Conservation (phyloP, 2,797 vertebrate species). For the Nannoperca obscura region DNA sequence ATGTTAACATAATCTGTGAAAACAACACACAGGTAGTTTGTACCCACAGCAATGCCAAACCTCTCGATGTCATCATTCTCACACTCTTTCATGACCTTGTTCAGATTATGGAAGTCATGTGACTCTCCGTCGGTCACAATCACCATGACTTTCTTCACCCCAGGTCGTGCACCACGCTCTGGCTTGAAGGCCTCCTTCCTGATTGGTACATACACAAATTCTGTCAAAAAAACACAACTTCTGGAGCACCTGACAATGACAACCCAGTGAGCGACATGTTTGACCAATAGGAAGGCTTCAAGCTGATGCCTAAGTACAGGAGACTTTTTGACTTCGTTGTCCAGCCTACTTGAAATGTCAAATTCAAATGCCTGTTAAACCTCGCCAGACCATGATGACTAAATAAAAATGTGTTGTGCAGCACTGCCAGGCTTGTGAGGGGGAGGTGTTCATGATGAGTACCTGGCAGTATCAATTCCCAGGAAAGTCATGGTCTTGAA, state of each 20-base stretch:
- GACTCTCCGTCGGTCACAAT: slow-evolving; percentile 98
- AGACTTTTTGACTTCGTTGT: not conserved
- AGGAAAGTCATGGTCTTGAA: slow-evolving; percentile 92
- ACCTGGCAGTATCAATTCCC: slow-evolving; percentile 95
- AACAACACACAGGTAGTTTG: slow-evolving; percentile 2
- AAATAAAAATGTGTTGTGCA: not conserved
- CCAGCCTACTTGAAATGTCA: not conserved
- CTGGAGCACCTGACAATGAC: not conserved
- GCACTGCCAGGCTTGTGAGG: not conserved
- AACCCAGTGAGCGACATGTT: not conserved
- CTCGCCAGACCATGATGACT: not conserved
- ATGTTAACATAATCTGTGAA: not conserved
- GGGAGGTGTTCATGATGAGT: slow-evolving; percentile 8
- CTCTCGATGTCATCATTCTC: slow-evolving; percentile 91
- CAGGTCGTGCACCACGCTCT: slow-evolving; percentile 90
- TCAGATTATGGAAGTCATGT: slow-evolving; percentile 88
- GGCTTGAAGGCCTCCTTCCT: slow-evolving; percentile 94
- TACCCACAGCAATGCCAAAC: slow-evolving; percentile 96
- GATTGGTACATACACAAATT: slow-evolving; percentile 25
- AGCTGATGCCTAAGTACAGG: not conserved
- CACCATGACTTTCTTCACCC: slow-evolving; percentile 97
- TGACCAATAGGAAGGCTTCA: not conserved
- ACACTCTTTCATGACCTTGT: slow-evolving; percentile 86
- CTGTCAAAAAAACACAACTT: not conserved
- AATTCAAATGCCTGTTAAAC: not conserved